Percentiles rank a stretch among this genome's conserved stretches.
Conservation (phyloP, 2,113 vertebrate genomes). For the Lathamus discolor region DNA sequence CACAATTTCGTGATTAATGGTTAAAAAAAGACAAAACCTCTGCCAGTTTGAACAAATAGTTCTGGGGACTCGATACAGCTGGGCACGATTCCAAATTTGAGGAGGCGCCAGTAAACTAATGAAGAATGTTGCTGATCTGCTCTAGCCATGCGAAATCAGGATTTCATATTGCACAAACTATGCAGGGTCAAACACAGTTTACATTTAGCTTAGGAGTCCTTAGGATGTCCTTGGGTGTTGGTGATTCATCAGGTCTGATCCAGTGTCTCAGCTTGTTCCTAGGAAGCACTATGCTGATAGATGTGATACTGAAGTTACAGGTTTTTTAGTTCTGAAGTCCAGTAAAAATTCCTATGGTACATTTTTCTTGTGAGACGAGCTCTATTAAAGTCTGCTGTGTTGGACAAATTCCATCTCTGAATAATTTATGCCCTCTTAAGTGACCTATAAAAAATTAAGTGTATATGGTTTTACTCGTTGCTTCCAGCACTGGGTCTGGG, state of each 20-base stretch:
- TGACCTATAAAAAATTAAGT: not conserved
- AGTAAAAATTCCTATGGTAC: not conserved
- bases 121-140: constrained; percentile 2
- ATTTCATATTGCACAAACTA: constrained; percentile 1
- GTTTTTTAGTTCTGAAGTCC: not conserved
- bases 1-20: constrained; percentile 52
- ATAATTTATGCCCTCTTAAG: not conserved
- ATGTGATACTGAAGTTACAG: not conserved
- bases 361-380: not conserved
- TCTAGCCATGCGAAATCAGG: not conserved
- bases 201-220: not conserved
- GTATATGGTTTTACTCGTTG: not conserved
- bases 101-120: constrained; percentile 38
- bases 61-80: constrained; percentile 33
- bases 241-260: not conserved
- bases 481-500: not conserved
- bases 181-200: not conserved
- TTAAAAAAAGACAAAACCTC: constrained; percentile 42
- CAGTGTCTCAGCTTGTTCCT: not conserved
- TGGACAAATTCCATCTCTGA: not conserved
- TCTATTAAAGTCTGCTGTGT: not conserved
- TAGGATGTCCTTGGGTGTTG: not conserved
- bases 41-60: constrained; percentile 58
- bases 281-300: not conserved
- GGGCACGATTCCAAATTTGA: not conserved